A percentile compares a stretch with the other conserved stretches of the same genome.
phyloP scores from a whole-genome alignment of 2,888 invertebrate genomes.

The Camptogramma bilineatum region DNA sequence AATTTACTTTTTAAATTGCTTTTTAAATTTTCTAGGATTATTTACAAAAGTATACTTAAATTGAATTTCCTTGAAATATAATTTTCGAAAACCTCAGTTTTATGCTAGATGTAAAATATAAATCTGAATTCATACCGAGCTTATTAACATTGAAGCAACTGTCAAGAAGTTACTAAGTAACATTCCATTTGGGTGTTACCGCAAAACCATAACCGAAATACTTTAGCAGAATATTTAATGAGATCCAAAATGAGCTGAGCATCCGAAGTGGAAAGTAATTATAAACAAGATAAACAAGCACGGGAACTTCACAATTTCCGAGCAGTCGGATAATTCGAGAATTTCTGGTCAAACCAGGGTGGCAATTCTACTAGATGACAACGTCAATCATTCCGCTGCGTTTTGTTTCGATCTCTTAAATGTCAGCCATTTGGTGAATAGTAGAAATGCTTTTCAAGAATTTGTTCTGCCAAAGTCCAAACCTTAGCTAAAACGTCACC shows the following conservation, averaged over 20 bases:
- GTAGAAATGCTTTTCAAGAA: too few species aligned
- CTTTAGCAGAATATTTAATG: conserved; percentile 40
- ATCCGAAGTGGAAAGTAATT: conserved; percentile 35
- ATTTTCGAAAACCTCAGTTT: not conserved
- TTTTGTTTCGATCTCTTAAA: too few species aligned
- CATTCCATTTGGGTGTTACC: conserved; percentile 33
- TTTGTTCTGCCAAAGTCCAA: too few species aligned
- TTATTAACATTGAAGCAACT: conserved; percentile 23
- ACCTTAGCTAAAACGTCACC: too few species aligned
- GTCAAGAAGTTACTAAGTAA: conserved; percentile 25
- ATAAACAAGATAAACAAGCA: conserved; percentile 48
- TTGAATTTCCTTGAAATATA: too few species aligned
- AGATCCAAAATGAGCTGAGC: conserved; percentile 36
- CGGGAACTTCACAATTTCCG: conserved; percentile 45
- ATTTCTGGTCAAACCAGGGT: conserved; percentile 44
- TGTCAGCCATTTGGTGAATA: too few species aligned
- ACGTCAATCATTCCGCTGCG: too few species aligned
- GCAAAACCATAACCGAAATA: conserved; percentile 32
- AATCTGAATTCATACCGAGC: not conserved
- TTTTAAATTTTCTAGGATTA: too few species aligned
- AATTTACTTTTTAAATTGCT: too few species aligned
- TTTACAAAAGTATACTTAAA: too few species aligned
- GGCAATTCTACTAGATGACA: too few species aligned
- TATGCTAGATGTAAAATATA: not conserved
- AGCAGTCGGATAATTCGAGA: conserved; percentile 40